These are phyloP conservation scores for Imbricaverruca yamaguchii DNA, from an alignment of 2,888 invertebrate genomes.

Conservation along the genomic window DNA sequence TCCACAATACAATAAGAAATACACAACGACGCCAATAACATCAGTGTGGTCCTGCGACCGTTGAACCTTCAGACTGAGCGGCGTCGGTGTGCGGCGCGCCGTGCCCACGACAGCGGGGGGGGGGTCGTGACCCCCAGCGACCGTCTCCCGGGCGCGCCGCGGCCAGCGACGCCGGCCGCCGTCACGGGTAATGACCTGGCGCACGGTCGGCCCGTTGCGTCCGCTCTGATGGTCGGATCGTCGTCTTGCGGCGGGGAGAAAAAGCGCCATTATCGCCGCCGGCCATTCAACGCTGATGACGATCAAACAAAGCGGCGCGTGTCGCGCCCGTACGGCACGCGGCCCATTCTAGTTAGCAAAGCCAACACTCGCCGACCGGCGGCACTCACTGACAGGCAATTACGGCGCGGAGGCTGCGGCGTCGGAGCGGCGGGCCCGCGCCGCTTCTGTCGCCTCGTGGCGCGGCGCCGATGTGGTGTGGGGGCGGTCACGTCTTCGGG, in stretches of 20 bases:
- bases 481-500: too few relatives aligned
- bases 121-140: too few relatives aligned
- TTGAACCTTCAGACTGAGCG: too few relatives aligned
- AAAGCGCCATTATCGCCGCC: neutral
- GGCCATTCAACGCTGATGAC: neutral
- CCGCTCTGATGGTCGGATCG: neutral
- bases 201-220: neutral
- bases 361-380: neutral
- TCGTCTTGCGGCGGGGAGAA: neutral
- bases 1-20: too few relatives aligned
- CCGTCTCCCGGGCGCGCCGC: neutral
- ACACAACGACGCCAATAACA: too few relatives aligned
- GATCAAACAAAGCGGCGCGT: conserved; percentile 5
- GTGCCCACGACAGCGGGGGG: too few relatives aligned
- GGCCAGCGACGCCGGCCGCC: neutral
- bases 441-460: neutral
- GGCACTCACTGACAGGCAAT: neutral
- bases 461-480: too few relatives aligned
- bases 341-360: neutral
- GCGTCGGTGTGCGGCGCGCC: too few relatives aligned
- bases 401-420: too few relatives aligned
- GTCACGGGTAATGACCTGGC: neutral
- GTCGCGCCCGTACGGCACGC: neutral
- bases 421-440: neutral
- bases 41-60: too few relatives aligned